These are phyloP conservation scores for Hypotaenidia okinawae DNA, from an alignment of 2,797 vertebrate genomes.

Conservation along the genomic window DNA sequence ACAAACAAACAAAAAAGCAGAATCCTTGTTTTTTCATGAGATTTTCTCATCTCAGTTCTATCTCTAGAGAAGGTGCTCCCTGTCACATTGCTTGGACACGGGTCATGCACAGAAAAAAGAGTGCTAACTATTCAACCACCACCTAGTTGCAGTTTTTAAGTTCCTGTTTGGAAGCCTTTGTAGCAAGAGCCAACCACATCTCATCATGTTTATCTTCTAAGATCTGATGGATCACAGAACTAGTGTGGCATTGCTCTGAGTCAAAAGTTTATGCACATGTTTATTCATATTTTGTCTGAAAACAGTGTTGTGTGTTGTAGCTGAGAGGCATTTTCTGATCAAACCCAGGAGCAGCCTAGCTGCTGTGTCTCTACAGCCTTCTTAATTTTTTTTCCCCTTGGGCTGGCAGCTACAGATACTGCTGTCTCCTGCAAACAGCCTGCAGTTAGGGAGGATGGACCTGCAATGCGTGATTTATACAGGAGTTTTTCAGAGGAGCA, in stretches of 20 bases:
- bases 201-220: background rate
- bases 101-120: background rate
- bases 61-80: background rate
- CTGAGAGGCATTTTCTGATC: background rate
- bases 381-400: background rate
- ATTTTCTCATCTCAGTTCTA: background rate
- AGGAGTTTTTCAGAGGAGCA: background rate
- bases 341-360: background rate
- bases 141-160: background rate
- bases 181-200: background rate
- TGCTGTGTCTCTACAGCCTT: background rate
- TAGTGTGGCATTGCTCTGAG: background rate
- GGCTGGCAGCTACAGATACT: background rate
- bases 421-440: background rate
- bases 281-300: constrained; percentile 6
- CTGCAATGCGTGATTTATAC: background rate
- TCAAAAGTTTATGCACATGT: background rate
- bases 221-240: constrained; percentile 2
- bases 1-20: too few species aligned
- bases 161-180: background rate
- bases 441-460: background rate
- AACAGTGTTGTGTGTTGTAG: background rate
- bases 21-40: background rate
- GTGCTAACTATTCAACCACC: background rate
- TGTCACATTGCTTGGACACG: background rate